Conservation (phyloP, 2,113 vertebrate species). For the Tonatia bakeri region DNA sequence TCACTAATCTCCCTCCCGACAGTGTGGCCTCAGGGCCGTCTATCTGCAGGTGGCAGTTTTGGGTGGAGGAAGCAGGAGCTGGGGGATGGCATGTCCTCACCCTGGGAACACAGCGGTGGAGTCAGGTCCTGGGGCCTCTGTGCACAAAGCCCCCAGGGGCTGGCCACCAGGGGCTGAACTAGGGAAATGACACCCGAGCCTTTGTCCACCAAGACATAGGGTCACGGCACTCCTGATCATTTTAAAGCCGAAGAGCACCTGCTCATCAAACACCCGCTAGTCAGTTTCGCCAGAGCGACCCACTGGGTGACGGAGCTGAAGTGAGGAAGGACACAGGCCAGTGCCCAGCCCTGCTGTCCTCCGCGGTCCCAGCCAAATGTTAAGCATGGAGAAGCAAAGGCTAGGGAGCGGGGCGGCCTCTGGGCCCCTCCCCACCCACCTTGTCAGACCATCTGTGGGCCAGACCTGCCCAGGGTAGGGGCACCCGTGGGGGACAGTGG, state of each 20-base stretch:
- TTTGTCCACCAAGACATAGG: background rate
- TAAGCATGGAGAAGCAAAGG: background rate
- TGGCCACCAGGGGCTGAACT: background rate
- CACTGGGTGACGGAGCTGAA: accelerated
- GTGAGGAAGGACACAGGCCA: background rate
- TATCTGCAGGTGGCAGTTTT: background rate
- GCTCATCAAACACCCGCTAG: background rate
- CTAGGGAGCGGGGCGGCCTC: background rate
- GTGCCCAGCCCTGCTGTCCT: background rate
- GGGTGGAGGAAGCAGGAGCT: background rate
- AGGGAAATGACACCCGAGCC: background rate
- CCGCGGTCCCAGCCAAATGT: background rate
- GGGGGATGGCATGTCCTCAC: background rate
- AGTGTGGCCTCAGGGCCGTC: background rate
- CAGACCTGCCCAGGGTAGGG: background rate
- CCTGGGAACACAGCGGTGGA: no score
- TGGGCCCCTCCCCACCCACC: background rate
- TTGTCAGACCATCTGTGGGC: background rate
- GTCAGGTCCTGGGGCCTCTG: background rate
- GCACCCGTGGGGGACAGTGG: background rate
- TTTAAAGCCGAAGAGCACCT: background rate
- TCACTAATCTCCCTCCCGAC: background rate
- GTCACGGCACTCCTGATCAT: background rate
- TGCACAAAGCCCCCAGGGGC: background rate
- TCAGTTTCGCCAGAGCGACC: background rate